Evolutionary conservation across 2,797 vertebrate genomes (phyloP), one percentile per base, ranked within the genome.

Genomic region (Tarsius wallacei): DNA sequence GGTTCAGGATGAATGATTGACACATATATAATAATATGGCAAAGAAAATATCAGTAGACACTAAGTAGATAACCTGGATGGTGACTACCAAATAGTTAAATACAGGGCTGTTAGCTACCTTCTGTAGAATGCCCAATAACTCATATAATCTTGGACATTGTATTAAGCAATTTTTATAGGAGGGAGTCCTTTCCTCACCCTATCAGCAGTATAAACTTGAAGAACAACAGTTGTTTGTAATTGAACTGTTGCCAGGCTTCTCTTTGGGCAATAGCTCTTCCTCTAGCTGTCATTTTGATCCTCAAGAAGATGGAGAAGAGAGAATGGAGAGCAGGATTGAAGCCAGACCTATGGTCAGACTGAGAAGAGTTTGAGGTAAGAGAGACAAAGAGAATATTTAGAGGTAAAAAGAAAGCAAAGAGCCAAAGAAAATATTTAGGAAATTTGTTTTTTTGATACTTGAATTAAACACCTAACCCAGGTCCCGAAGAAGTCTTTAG

Each of bases 91-190:
- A 26, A 7, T 0, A 2, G 16, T 28, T 16, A 31, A 16, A 19
- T 7, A 17, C 0, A 7, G 59, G 1, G 9, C 16, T 17, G 0
- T 14, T 0, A 9, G 2, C 17, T 31, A 28, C 22, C 31, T 9
- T 64, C 64, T 33, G 5, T n/a, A 42, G 36, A 33, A 2, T 4
- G 0, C 5, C 5, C 28, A 0, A 11, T 24, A 10, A 6, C 2
- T n/a, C 21, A 26, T 14, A 8, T 0, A 4, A 22, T 26, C 21
- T 0, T 7, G 8, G 12, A 17, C 1, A 15, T 36, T 2, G 0
- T 17, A 74, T 15, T 2, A 78, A 14, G 8, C 21, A 4, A 55
- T 36, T 70, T 12, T 4, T n/a, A 42, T 51, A 63, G 49, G 10
- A 49, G 2, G 1, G 31, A 28, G 10, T 7, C 55, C 55, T 55